phyloP scores from a whole-genome alignment of 2,113 vertebrate genomes.

The Myrmecobius fasciatus region DNA sequence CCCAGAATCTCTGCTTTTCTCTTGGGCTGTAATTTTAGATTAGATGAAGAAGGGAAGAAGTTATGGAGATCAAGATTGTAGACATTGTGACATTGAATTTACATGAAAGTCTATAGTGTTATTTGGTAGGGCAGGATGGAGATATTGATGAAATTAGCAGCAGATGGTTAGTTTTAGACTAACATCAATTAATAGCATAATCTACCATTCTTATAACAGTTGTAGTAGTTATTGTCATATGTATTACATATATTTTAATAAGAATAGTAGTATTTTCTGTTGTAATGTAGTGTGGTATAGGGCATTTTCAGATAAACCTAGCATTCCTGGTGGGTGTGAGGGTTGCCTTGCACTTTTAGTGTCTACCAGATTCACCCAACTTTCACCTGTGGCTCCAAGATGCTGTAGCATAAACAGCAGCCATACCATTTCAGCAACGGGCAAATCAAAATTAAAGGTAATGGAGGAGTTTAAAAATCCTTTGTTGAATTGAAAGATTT shows the following conservation, averaged over 20 bases:
- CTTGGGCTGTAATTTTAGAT: background rate
- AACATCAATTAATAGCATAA: background rate
- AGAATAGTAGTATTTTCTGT: too few relatives aligned
- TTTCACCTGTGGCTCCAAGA: too few relatives aligned
- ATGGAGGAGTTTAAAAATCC: too few relatives aligned
- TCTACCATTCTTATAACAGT: slow-evolving; percentile 13
- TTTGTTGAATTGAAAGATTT: too few relatives aligned
- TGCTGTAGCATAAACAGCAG: too few relatives aligned
- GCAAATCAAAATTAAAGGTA: too few relatives aligned
- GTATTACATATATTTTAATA: background rate
- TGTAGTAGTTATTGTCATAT: slow-evolving; percentile 13
- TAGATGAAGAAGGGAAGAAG: background rate
- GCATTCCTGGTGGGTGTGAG: too few relatives aligned
- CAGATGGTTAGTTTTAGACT: background rate
- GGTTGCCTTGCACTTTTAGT: too few relatives aligned
- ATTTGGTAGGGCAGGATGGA: background rate
- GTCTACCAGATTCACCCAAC: too few relatives aligned
- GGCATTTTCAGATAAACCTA: too few relatives aligned
- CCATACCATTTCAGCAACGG: too few relatives aligned
- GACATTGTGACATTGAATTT: background rate
- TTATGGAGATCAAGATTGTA: slow-evolving; percentile 17
- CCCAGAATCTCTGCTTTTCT: background rate
- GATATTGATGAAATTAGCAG: slow-evolving; percentile 8
- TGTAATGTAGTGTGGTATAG: too few relatives aligned
- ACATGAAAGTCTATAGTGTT: slow-evolving; percentile 7